Evolutionary conservation across 1,140 invertebrate genomes (phyloP).

Genomic region (Euschistus heros): DNA sequence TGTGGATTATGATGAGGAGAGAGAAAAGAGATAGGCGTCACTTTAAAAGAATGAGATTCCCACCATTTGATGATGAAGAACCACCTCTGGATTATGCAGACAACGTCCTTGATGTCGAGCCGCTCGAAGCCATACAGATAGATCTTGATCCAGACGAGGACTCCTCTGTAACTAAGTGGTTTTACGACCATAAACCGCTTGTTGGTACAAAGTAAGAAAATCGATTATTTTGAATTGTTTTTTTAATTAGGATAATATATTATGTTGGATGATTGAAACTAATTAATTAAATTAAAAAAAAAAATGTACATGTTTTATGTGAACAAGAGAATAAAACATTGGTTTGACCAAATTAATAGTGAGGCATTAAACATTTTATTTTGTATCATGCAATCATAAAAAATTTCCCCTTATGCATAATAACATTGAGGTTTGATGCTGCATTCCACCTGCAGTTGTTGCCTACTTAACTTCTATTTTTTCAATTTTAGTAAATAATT

Average conservation of each 20-base stretch:
- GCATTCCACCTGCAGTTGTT: too few species aligned
- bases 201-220: slow-evolving; percentile 51
- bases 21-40: slow-evolving; percentile 97
- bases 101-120: slow-evolving; percentile 98
- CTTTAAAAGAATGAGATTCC: slow-evolving; percentile 99
- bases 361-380: too few species aligned
- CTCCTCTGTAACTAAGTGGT: slow-evolving; percentile 81
- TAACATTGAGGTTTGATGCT: too few species aligned
- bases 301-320: too few species aligned
- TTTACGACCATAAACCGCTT: slow-evolving; percentile 97
- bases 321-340: too few species aligned
- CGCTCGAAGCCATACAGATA: slow-evolving; percentile 97
- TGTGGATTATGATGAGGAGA: slow-evolving; percentile 99
- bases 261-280: neutral
- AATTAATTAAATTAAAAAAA: neutral
- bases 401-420: too few species aligned
- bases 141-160: slow-evolving; percentile 96
- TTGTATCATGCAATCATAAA: too few species aligned
- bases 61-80: slow-evolving; percentile 99
- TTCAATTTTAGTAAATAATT: too few species aligned
- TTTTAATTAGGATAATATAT: too few species aligned
- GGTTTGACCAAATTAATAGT: too few species aligned
- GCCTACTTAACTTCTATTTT: too few species aligned
- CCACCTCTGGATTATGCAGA: slow-evolving; percentile 98
- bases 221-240: too few species aligned